Evolutionary conservation across 2,888 invertebrate species (phyloP), one percentile per base, ranked within the genome.

Genomic region (Sisyra nigra): DNA sequence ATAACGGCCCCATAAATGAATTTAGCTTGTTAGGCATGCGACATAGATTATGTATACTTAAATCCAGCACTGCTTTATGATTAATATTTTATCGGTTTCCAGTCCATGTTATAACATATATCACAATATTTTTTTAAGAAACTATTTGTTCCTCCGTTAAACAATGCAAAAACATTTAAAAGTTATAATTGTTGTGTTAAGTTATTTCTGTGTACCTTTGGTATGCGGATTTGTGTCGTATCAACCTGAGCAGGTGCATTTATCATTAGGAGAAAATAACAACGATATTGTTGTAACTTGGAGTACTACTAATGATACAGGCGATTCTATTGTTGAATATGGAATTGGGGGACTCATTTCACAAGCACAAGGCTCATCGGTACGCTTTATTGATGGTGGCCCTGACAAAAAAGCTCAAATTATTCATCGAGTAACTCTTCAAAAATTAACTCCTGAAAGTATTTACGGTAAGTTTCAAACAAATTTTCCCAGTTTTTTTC

Each of bases 211-310:
- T 24, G 24, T 24, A 7, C 5, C 3, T 24, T 7, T 24, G 7
- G 7, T 24, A 24, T 5, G 7, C 7, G 24, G 24, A 3, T 24
- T 24, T 24, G 24, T 24, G 24, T 63, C 61, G 51, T 72, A 66
- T 58, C 76, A 77, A 54, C 80, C 80, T 1, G 77, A 80, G 55
- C 79, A 77, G 57, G 66, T 80, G 14, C 80, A 80, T 59, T 55
- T 80, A 44, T 58, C 79, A 24, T 76, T 72, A 54, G 80, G 79
- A 50, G 77, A 76, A 48, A 70, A 69, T 54, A 62, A 70, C 40
- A 71, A 68, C 48, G 76, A 83, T 53, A 77, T 87, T 49, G 74
- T 80, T 19, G 77, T 86, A 29, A 88, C 87, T 48, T 89, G 89
- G 88, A 78, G 79, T 2, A 89, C 89, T 9, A 72, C 72, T 55